phyloP scores from a whole-genome alignment of 1,140 invertebrate species.

The Lineus longissimus region DNA sequence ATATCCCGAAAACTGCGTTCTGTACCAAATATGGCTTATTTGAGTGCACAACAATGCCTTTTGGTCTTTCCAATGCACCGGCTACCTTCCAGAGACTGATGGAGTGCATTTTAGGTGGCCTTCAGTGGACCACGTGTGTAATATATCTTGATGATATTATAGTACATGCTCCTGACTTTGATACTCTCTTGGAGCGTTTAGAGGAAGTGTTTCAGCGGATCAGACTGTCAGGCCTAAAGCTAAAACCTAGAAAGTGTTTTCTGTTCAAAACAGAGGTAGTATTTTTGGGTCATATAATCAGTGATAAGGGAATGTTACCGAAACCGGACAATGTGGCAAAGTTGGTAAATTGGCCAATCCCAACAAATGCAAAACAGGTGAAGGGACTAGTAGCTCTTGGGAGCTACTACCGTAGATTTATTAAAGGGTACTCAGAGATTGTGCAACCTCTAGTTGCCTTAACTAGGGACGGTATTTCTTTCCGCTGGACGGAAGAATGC shows the following conservation, averaged over 20 bases:
- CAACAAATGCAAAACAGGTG: slow-evolving; percentile 27
- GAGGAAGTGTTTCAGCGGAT: background rate
- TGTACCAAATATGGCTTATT: background rate
- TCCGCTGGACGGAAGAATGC: slow-evolving; percentile 21
- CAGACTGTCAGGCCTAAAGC: slow-evolving; percentile 33
- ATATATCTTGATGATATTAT: slow-evolving; percentile 1
- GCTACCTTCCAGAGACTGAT: slow-evolving; percentile 25
- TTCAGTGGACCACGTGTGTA: background rate
- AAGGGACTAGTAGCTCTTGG: slow-evolving; percentile 32
- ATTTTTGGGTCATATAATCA: slow-evolving; percentile 30
- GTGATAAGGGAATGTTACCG: slow-evolving; percentile 18
- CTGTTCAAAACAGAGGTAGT: slow-evolving; percentile 37
- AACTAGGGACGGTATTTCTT: slow-evolving; percentile 17
- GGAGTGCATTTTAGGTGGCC: background rate
- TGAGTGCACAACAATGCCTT: background rate
- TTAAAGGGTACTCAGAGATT: slow-evolving; percentile 21
- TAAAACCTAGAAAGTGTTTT: slow-evolving; percentile 53
- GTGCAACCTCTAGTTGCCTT: slow-evolving; percentile 20
- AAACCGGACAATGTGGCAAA: slow-evolving; percentile 29
- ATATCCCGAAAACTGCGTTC: slow-evolving; percentile 36
- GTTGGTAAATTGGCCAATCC: slow-evolving; percentile 29
- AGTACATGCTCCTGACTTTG: background rate
- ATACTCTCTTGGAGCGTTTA: background rate
- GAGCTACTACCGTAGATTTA: slow-evolving; percentile 29
- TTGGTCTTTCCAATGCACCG: slow-evolving; percentile 15